phyloP scores from a whole-genome alignment of 2,797 vertebrate species.

The Poecilia gillii region DNA sequence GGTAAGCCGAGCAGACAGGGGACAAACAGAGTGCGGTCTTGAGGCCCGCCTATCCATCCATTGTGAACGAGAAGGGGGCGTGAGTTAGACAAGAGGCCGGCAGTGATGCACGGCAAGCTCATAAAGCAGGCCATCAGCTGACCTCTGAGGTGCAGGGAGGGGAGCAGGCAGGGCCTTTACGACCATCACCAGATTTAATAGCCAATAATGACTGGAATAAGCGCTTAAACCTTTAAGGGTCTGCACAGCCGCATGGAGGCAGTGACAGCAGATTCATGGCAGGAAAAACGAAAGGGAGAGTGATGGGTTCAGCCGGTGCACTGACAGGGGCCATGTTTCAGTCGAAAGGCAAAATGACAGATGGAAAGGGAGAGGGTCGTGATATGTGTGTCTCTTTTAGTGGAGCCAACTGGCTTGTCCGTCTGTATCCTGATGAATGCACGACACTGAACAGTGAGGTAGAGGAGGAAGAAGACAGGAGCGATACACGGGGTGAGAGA shows the following conservation, averaged over 20 bases:
- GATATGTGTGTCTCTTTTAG: conserved; percentile 77
- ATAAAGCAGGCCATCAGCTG: conserved; percentile 90
- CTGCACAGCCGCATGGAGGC: conserved; percentile 65
- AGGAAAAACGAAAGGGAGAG: conserved; percentile 51
- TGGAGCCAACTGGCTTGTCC: conserved; percentile 76
- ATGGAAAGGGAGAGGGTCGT: conserved; percentile 68
- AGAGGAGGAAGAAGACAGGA: conserved; percentile 47
- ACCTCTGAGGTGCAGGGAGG: conserved; percentile 84
- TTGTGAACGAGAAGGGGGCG: conserved; percentile 39
- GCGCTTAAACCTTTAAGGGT: conserved; percentile 83
- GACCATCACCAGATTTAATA: conserved; percentile 89
- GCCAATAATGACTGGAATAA: conserved; percentile 87
- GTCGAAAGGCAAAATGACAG: conserved; percentile 74
- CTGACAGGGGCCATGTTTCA: conserved; percentile 80
- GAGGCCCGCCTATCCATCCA: conserved; percentile 82
- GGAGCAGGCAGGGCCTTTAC: conserved; percentile 85
- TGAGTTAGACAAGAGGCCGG: conserved; percentile 75
- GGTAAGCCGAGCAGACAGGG: conserved; percentile 78
- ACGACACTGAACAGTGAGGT: conserved; percentile 58
- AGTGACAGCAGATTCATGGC: conserved; percentile 58
- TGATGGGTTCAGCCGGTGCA: conserved; percentile 68
- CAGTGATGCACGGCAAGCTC: conserved; percentile 91
- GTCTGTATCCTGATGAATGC: conserved; percentile 71
- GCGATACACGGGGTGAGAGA: conserved; percentile 35
- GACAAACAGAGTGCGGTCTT: conserved; percentile 88